A percentile compares a stretch with the other conserved stretches of the same genome.
Evolutionary conservation across 30 jellyfish, hydroid and myxozoan genomes (phyloP).

Genomic region (Turritopsis rubra): DNA sequence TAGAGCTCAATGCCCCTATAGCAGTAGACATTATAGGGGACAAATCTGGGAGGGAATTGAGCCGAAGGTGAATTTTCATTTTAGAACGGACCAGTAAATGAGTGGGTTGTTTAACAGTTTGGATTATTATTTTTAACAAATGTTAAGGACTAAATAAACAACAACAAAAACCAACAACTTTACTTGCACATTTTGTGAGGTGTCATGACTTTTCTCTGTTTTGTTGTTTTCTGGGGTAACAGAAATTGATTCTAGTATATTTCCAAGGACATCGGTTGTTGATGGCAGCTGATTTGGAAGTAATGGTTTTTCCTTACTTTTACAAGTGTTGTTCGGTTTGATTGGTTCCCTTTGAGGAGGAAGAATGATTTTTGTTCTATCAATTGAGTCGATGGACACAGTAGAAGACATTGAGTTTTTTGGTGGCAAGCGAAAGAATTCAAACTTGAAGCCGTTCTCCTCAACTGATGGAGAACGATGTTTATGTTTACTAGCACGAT

Average conservation of each 20-base stretch:
- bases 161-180: not conserved
- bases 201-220: not conserved
- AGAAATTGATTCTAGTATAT: constrained; percentile 4
- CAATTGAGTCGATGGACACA: not conserved
- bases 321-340: not conserved
- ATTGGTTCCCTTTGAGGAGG: constrained; percentile 7
- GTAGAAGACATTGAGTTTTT: not conserved
- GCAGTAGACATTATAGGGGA: no score
- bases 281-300: not conserved
- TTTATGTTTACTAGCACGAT: constrained; percentile 21
- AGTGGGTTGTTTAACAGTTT: no score
- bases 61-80: no score
- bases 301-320: constrained; percentile 14
- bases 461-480: not conserved
- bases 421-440: constrained; percentile 3
- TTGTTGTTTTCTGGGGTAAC: not conserved
- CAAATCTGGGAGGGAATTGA: no score
- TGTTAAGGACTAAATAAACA: not conserved
- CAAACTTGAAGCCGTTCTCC: constrained; percentile 17
- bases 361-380: constrained; percentile 7
- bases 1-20: no score
- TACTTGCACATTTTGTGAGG: not conserved
- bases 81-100: no score
- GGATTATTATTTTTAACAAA: no score
- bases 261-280: constrained; percentile 23